These are phyloP conservation scores for Stylophora pistillata DNA, from an alignment of 64 coral and sea anemone genomes.

Conservation along the genomic window DNA sequence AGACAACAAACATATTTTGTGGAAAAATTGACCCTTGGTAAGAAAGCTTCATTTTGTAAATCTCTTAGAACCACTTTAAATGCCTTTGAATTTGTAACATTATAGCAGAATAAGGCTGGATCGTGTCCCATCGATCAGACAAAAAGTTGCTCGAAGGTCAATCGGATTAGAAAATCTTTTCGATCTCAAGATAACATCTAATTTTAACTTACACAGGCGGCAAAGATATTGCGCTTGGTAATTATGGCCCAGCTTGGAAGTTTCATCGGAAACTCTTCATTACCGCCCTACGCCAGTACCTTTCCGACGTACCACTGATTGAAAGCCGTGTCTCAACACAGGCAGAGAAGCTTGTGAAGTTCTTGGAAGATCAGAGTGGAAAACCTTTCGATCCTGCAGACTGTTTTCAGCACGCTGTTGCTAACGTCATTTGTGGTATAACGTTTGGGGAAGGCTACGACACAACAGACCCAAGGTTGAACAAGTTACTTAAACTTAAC, in stretches of 20 bases:
- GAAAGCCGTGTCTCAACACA: neutral
- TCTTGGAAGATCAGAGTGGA: conserved; percentile 7
- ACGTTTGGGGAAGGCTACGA: conserved; percentile 23
- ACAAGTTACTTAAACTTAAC: conserved; percentile 5
- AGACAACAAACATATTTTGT: neutral
- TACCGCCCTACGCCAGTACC: conserved; percentile 6
- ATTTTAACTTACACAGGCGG: neutral
- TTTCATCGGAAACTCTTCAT: conserved; percentile 16
- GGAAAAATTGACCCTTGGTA: neutral
- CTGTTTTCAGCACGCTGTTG: neutral
- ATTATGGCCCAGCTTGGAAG: neutral
- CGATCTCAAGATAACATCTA: no score
- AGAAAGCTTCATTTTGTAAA: neutral
- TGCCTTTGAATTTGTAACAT: no score
- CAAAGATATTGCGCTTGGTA: conserved; percentile 13
- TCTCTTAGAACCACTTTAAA: no score
- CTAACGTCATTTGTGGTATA: conserved; percentile 30
- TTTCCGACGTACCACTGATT: neutral
- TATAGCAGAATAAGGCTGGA: no score
- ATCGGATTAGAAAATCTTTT: no score
- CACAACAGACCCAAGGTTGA: conserved; percentile 14
- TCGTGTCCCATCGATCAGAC: no score
- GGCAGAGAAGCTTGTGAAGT: neutral
- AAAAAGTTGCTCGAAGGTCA: no score
- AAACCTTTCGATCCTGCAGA: conserved; percentile 28